Evolutionary conservation across 2,888 invertebrate species (phyloP).

Genomic region (Caenorhabditis sulstoni): DNA sequence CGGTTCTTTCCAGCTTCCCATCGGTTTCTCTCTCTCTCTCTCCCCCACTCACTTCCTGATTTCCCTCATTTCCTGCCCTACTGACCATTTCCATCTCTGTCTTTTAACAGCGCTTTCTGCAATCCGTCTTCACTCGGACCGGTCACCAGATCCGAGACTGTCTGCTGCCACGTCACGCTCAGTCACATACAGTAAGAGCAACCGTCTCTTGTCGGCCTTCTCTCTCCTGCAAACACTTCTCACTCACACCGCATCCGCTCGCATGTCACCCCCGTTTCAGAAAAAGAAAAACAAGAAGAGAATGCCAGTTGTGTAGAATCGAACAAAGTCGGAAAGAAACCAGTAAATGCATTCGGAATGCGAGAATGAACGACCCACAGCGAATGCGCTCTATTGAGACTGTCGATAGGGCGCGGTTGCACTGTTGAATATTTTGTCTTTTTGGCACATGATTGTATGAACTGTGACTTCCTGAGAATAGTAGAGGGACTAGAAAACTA

Average conservation of each 20-base stretch:
- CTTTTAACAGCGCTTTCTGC: constrained; percentile 52
- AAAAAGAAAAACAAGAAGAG: too few relatives aligned
- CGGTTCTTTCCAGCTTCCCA: not conserved
- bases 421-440: not conserved
- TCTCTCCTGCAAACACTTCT: not conserved
- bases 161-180: constrained; percentile 25
- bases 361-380: not conserved
- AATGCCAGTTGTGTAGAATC: too few relatives aligned
- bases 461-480: too few relatives aligned
- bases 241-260: not conserved
- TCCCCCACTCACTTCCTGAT: not conserved
- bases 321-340: too few relatives aligned
- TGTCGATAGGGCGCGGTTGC: not conserved
- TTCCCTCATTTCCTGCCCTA: constrained; percentile 2
- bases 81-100: constrained; percentile 4
- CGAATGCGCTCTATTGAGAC: not conserved
- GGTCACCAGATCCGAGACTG: constrained; percentile 16
- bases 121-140: constrained; percentile 17
- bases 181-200: constrained; percentile 41
- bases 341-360: too few relatives aligned
- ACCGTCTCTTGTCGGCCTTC: not conserved
- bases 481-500: too few relatives aligned
- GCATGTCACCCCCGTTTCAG: not conserved
- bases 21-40: constrained; percentile 12
- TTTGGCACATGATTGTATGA: too few relatives aligned